phyloP scores from a whole-genome alignment of 2,797 vertebrate species.

The Mycteria americana region DNA sequence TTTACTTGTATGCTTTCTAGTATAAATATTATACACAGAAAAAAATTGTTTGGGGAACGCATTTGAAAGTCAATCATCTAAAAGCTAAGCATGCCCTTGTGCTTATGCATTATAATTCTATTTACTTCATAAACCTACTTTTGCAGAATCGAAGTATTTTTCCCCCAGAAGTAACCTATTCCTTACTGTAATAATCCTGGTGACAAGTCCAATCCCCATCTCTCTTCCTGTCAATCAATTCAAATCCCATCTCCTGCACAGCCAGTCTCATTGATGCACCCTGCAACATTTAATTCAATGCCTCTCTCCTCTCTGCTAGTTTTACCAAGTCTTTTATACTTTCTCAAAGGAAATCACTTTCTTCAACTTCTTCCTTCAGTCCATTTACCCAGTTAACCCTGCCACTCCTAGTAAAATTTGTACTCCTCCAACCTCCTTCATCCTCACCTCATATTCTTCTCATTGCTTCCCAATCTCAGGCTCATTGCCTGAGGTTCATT shows the following conservation, averaged over 20 bases:
- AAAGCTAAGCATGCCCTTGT: background rate
- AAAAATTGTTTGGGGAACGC: background rate
- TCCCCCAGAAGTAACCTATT: background rate
- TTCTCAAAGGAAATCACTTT: background rate
- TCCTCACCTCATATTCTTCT: background rate
- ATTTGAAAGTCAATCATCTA: background rate
- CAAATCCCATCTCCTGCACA: background rate
- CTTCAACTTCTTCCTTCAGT: background rate
- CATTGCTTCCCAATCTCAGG: background rate
- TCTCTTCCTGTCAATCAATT: background rate
- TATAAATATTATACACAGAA: background rate
- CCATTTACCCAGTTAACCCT: background rate
- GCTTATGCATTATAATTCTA: background rate
- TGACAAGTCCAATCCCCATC: background rate
- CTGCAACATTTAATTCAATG: background rate
- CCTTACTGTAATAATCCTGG: background rate
- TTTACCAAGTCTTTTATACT: background rate
- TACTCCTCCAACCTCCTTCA: background rate
- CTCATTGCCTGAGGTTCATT: background rate
- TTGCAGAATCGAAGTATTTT: background rate
- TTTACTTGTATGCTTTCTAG: background rate
- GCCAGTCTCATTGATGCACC: background rate
- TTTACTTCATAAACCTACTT: background rate
- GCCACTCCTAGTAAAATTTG: background rate
- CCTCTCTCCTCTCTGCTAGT: background rate